Evolutionary conservation across 64 coral and sea anemone species (phyloP).

Genomic region (Platygyra sinensis): DNA sequence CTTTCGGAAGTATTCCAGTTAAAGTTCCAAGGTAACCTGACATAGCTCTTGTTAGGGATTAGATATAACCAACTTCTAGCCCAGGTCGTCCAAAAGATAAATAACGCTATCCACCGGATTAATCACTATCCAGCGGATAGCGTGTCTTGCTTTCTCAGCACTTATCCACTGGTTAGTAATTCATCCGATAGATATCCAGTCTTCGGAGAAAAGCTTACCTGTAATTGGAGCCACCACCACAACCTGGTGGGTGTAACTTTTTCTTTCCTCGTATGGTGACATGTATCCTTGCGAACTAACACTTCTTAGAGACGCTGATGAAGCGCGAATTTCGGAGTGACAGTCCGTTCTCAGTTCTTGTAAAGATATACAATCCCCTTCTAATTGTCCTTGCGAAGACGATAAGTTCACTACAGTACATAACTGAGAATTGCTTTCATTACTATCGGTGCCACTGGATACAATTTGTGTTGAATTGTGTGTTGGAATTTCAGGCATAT

Average conservation of each 20-base stretch:
- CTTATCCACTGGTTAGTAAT: no score
- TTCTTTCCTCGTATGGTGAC: conserved; percentile 46
- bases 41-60: no score
- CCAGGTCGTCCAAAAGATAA: no score
- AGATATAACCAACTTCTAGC: no score
- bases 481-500: conserved; percentile 24
- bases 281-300: conserved; percentile 17
- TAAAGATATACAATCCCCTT: neutral
- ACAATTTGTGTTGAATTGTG: conserved; percentile 36
- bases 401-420: conserved; percentile 23
- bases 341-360: conserved; percentile 31
- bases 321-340: conserved; percentile 18
- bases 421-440: conserved; percentile 4
- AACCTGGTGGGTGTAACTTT: conserved; percentile 78
- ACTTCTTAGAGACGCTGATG: conserved; percentile 14
- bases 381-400: conserved; percentile 2
- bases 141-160: no score
- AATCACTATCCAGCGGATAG: no score
- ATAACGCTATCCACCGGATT: no score
- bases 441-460: neutral
- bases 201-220: conserved; percentile 24
- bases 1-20: no score
- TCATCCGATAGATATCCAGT: neutral
- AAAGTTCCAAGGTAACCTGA: no score
- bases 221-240: conserved; percentile 85